Conservation (phyloP, 2,888 invertebrate species). For the Anthophora plumipes region DNA sequence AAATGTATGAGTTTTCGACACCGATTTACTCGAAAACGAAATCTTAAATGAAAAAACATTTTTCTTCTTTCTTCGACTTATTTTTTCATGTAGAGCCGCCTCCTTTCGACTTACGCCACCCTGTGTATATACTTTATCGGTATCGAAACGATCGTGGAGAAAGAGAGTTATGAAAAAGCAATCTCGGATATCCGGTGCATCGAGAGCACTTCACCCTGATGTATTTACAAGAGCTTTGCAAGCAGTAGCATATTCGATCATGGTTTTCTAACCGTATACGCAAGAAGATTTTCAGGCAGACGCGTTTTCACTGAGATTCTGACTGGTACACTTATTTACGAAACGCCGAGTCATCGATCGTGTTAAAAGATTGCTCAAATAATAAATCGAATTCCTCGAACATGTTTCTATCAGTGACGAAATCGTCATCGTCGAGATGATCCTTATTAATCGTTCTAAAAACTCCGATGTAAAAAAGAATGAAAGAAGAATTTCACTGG, state of each 20-base stretch:
- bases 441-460: constrained; percentile 22
- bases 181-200: constrained; percentile 76
- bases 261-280: constrained; percentile 1
- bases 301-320: not conserved
- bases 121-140: not conserved
- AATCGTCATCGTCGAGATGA: not conserved
- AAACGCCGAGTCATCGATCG: not conserved
- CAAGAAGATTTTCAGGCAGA: not conserved
- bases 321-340: not conserved
- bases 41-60: too few relatives aligned
- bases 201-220: constrained; percentile 56
- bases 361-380: constrained; percentile 1
- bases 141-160: constrained; percentile 8
- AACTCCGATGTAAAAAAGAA: not conserved
- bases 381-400: constrained; percentile 3
- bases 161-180: constrained; percentile 49
- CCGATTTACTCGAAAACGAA: too few relatives aligned
- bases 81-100: too few relatives aligned
- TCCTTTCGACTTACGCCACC: too few relatives aligned
- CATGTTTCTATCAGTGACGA: constrained; percentile 21
- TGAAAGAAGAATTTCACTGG: constrained; percentile 29
- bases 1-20: too few relatives aligned
- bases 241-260: constrained; percentile 30
- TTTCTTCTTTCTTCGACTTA: too few relatives aligned
- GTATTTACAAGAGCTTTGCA: constrained; percentile 65